Conservation (phyloP, 2,797 vertebrate genomes). For the Notolabrus celidotus region DNA sequence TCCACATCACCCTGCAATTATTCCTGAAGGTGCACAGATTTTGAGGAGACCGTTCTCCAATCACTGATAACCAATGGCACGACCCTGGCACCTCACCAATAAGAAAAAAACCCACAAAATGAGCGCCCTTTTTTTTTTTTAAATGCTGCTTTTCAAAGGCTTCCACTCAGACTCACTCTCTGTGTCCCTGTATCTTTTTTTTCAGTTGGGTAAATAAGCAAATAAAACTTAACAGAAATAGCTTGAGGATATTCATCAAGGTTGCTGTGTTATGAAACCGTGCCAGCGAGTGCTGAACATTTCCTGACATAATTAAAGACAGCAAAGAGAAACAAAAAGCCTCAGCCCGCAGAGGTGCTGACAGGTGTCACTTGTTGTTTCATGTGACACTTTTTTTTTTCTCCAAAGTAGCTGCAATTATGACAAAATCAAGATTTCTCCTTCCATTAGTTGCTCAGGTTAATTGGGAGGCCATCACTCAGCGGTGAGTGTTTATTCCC, state of each 20-base stretch:
- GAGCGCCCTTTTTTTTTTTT: conserved; percentile 3
- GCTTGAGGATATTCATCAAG: conserved; percentile 51
- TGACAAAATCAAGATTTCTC: conserved; percentile 14
- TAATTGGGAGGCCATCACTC: conserved; percentile 39
- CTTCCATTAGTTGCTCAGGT: conserved; percentile 21
- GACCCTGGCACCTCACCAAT: conserved; percentile 7
- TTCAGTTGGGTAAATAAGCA: conserved; percentile 46
- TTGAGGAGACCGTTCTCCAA: background rate
- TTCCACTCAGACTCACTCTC: conserved; percentile 32
- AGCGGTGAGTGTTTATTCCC: conserved; percentile 16
- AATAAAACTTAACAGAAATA: conserved; percentile 54
- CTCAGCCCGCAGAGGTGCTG: conserved; percentile 25
- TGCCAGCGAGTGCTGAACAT: background rate
- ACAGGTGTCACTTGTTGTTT: conserved; percentile 35
- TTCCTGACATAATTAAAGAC: conserved; percentile 25
- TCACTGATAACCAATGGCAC: background rate
- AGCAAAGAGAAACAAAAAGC: conserved; percentile 28
- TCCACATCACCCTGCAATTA: too few relatives aligned
- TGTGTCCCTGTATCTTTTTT: conserved; percentile 32
- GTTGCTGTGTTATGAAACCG: conserved; percentile 15
- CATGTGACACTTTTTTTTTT: background rate
- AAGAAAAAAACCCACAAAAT: too few relatives aligned
- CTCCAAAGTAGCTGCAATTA: conserved; percentile 23
- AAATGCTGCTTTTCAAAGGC: conserved; percentile 19
- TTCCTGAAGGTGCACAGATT: too few relatives aligned